Evolutionary conservation across 2,888 invertebrate species (phyloP).

Genomic region (Synergus gifuensis): DNA sequence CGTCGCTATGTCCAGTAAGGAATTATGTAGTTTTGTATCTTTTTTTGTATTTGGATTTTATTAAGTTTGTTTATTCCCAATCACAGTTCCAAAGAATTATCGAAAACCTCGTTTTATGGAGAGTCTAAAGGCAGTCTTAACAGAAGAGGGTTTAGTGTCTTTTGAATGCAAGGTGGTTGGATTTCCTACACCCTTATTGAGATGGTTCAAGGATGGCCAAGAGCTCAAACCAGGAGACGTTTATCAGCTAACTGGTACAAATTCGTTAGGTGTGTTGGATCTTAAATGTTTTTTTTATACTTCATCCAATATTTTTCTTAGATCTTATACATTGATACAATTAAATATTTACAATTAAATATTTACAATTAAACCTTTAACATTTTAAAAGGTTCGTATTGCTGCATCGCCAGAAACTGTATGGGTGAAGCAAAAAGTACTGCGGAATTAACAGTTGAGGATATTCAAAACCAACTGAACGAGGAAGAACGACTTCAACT

Average conservation of each 20-base stretch:
- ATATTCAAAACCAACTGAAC: slow-evolving; percentile 92
- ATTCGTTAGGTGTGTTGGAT: slow-evolving; percentile 83
- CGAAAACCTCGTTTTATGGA: slow-evolving; percentile 94
- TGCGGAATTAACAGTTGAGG: slow-evolving; percentile 93
- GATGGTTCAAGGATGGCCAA: slow-evolving; percentile 96
- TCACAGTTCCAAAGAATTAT: slow-evolving; percentile 93
- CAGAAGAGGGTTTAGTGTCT: slow-evolving; percentile 94
- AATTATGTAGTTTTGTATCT: too few relatives aligned
- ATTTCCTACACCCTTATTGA: slow-evolving; percentile 91
- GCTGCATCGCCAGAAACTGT: slow-evolving; percentile 92
- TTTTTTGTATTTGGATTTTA: slow-evolving; percentile 17
- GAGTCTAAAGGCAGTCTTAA: slow-evolving; percentile 91
- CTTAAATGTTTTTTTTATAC: slow-evolving; percentile 1
- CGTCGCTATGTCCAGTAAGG: slow-evolving; percentile 88
- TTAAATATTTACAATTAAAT: background rate
- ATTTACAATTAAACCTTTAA: background rate
- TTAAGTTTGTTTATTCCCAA: slow-evolving; percentile 40
- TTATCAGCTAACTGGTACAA: slow-evolving; percentile 93
- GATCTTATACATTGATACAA: background rate
- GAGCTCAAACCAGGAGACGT: slow-evolving; percentile 95
- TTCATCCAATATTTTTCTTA: background rate
- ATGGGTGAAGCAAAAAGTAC: slow-evolving; percentile 94
- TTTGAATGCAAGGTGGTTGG: slow-evolving; percentile 97
- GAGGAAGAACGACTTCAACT: slow-evolving; percentile 90
- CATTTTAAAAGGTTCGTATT: slow-evolving; percentile 84